Conservation (phyloP, 1,140 invertebrate genomes). For the Nilaparvata lugens region DNA sequence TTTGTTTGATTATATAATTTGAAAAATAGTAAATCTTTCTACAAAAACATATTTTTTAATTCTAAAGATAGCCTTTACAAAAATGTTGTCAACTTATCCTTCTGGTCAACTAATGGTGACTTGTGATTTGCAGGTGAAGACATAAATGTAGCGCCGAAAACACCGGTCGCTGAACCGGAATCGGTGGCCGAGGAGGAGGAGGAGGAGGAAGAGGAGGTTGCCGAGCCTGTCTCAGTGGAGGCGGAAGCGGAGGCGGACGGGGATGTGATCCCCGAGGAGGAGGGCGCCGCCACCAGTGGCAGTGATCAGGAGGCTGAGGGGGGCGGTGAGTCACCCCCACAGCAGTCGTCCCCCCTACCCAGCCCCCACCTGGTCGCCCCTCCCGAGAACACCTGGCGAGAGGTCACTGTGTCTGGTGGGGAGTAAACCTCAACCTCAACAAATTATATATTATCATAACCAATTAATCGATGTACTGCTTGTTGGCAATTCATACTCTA, state of each 20-base stretch:
- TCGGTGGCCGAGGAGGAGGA: not conserved
- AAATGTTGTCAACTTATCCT: no score
- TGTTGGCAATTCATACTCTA: no score
- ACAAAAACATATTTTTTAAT: no score
- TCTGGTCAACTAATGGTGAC: no score
- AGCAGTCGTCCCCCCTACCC: not conserved
- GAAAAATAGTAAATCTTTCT: no score
- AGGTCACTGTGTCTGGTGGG: constrained; percentile 40
- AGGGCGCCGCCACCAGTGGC: constrained; percentile 13
- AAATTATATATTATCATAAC: no score
- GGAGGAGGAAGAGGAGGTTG: constrained; percentile 13
- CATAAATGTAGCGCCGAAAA: not conserved
- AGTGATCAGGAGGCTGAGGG: constrained; percentile 22
- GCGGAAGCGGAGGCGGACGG: constrained; percentile 12
- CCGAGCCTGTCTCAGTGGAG: not conserved
- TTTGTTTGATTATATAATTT: no score
- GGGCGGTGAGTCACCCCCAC: not conserved
- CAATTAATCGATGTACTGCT: no score
- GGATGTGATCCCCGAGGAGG: constrained; percentile 27
- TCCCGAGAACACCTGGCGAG: constrained; percentile 31
- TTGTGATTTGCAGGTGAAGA: not conserved
- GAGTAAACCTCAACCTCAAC: constrained; percentile 27
- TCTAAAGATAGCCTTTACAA: no score
- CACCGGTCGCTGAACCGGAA: not conserved
- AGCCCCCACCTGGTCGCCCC: constrained; percentile 1